Evolutionary conservation across 2,888 invertebrate genomes (phyloP), one percentile per base, ranked within the genome.

Genomic region (Ichneumon xanthorius): DNA sequence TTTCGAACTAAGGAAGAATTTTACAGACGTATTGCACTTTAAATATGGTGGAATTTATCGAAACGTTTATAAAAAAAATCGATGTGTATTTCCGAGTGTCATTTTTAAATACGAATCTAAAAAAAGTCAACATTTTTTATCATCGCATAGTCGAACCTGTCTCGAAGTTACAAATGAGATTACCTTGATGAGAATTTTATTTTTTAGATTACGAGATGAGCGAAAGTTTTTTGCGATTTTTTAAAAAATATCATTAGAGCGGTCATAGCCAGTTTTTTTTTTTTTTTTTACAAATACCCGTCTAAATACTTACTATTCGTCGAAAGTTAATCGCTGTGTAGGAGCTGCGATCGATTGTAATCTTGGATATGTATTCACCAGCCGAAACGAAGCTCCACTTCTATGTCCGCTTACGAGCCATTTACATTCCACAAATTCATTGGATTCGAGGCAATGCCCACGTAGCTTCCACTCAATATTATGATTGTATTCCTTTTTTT

Each of bases 401-500:
- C n/a, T 70, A 61, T 63, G 68, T 80, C 61, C 58, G 72, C 58
- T 84, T 50, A 72, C 30, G 61, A 50, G 67, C 65, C 50, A 72
- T 71, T 67, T 77, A 84, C 84, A 84, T 84, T 84, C 84, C 84
- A 84, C 55, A 73, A 81, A 81, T 73, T 84, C 22, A 70, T 77
- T 61, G 33, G 16, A 80, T 77, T 80, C 73, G 63, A 58, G 72
- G 65, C 48, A 73, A 80, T 72, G 80, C 45, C 65, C 84, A 33
- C 77, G 73, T 80, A 80, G 67, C 55, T 75, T 75, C 70, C 50
- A 53, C 65, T 48, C 9, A 68, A 45, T 68, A 68, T 22, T 68
- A 48, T 68, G 19, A 68, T 68, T 67, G 40, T 40, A 22, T 67
- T 50, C 50, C 16, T 67, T 53, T 11, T 16, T 61, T 40, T 53